These are phyloP conservation scores for Echinops telfairi DNA, from an alignment of 2,113 vertebrate genomes.

Conservation along the genomic window DNA sequence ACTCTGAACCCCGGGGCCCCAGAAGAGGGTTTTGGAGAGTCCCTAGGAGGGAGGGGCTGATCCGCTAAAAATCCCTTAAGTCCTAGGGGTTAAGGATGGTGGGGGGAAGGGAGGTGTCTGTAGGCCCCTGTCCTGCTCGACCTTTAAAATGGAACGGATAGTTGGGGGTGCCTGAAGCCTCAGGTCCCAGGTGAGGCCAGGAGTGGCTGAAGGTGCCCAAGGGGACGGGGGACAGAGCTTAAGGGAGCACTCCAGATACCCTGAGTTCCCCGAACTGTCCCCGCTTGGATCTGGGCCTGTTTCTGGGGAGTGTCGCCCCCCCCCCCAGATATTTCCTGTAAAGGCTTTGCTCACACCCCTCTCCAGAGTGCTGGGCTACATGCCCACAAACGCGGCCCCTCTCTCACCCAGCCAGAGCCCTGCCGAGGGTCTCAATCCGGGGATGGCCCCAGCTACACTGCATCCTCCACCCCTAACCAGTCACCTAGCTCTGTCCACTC, in stretches of 20 bases:
- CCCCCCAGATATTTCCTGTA: neutral
- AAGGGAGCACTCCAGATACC: neutral
- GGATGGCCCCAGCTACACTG: fast-evolving
- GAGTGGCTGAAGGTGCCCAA: no score
- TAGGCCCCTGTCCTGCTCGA: neutral
- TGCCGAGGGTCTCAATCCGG: neutral
- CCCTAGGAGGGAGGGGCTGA: neutral
- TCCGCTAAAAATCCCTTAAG: neutral
- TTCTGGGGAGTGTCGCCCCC: neutral
- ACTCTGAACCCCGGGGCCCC: neutral
- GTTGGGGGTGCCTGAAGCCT: neutral
- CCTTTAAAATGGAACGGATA: fast-evolving
- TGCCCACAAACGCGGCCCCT: neutral
- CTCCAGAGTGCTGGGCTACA: neutral
- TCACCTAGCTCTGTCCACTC: neutral
- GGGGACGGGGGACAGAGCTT: neutral
- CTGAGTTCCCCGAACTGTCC: neutral
- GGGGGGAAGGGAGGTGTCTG: neutral
- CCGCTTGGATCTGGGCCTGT: neutral
- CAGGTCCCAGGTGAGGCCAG: neutral
- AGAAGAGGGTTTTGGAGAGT: neutral
- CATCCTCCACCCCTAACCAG: neutral
- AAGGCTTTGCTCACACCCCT: neutral
- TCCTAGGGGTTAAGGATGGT: neutral
- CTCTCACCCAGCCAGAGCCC: neutral